Base-by-base conservation (phyloP, 2,797 vertebrate species). In the Oryzias dopingdopingensis region DNA sequence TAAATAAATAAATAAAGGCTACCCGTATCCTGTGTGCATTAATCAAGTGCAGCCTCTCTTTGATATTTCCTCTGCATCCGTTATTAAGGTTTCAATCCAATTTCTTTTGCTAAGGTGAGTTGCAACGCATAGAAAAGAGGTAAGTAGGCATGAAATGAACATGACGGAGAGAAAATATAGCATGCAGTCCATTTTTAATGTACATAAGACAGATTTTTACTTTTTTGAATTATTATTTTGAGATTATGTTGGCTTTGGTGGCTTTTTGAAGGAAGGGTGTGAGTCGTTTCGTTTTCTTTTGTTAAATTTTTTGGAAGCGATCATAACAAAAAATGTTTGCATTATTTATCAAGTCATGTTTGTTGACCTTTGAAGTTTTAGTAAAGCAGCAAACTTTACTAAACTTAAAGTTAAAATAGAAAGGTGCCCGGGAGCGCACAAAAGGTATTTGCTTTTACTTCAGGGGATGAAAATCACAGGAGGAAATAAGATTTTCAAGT, bases 11-110 rank as follows among this genome's bases (percentile, higher is more conserved):
- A 51, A 20, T 70, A 63, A 76, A 50, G 68, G 53, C 50, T 47
- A n/a, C 61, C 59, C 89, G 88, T 90, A 91, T 87, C 91, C 88
- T 88, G 20, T 46, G 69, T 89, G 91, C 90, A 94, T 95, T 95
- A 94, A 95, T 95, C 94, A 96, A 92, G 77, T 88, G 84, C 86
- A 88, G 59, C 43, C 43, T 68, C 55, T 61, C 68, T 78, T 79
- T 72, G 52, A 57, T 79, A 61, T 64, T 71, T 59, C 62, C 24
- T 67, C 56, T 73, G 87, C 92, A 95, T 95, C 94, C 95, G 93
- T 95, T 94, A 95, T 90, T 78, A 82, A 72, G 89, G 90, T 91
- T 91, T 90, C 83, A 90, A 93, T 94, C 93, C 94, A 94, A 95
- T 93, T 94, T 91, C 67, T 79, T 88, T 90, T 88, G 55, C 44